Conservation (phyloP, 2,888 invertebrate species). For the Digitonthophagus gazella region DNA sequence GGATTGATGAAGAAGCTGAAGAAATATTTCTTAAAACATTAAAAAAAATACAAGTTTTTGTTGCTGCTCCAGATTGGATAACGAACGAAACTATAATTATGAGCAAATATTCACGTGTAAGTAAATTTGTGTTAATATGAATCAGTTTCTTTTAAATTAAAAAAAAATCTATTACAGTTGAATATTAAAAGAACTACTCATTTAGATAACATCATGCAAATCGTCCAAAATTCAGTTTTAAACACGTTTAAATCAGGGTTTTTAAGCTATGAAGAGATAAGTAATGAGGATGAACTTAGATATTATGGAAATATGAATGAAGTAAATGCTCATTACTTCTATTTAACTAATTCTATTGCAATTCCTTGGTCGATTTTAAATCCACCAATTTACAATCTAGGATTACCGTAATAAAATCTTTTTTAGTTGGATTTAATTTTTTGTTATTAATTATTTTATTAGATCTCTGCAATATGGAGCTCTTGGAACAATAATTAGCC, state of each 20-base stretch:
- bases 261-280: background rate
- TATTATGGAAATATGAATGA: background rate
- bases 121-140: conserved; percentile 46
- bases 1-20: conserved; percentile 78
- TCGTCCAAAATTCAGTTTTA: background rate
- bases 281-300: background rate
- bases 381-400: conserved; percentile 79
- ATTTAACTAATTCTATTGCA: background rate
- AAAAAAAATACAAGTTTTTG: conserved; percentile 67
- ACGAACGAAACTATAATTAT: conserved; percentile 63
- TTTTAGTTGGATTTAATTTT: conserved; percentile 12
- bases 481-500: conserved; percentile 77
- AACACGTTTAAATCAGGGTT: background rate
- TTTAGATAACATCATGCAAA: conserved; percentile 2
- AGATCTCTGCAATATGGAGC: conserved; percentile 76
- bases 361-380: conserved; percentile 78
- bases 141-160: no score
- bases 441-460: conserved; percentile 7
- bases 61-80: conserved; percentile 77
- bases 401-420: conserved; percentile 59
- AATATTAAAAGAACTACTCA: conserved; percentile 2
- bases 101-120: conserved; percentile 59
- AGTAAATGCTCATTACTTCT: conserved; percentile 74
- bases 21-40: conserved; percentile 70
- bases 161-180: background rate